phyloP scores from a whole-genome alignment of 2,888 invertebrate genomes.

The Coecobrya sp. region DNA sequence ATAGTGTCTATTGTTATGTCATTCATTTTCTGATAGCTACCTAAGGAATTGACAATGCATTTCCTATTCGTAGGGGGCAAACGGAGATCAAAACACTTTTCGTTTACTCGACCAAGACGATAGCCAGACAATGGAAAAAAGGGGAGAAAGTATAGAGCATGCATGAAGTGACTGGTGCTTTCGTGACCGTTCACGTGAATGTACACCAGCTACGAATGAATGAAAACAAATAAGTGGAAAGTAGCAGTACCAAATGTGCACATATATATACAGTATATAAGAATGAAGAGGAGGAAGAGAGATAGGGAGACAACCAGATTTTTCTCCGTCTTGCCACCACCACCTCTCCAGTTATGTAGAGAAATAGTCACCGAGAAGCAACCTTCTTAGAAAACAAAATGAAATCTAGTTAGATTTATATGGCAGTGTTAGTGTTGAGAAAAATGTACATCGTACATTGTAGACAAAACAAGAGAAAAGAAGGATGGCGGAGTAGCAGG shows the following conservation, averaged over 20 bases:
- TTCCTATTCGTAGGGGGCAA: slow-evolving; percentile 22
- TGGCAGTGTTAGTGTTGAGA: neutral
- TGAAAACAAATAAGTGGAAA: slow-evolving; percentile 50
- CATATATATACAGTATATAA: slow-evolving; percentile 23
- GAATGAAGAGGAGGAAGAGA: neutral
- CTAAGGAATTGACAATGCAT: neutral
- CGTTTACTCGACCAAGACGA: slow-evolving; percentile 9
- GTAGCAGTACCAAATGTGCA: slow-evolving; percentile 38
- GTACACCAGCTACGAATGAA: slow-evolving; percentile 4
- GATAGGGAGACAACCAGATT: neutral
- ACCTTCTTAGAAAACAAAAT: slow-evolving; percentile 57
- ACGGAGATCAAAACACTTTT: slow-evolving; percentile 41
- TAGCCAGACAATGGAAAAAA: neutral
- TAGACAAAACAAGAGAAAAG: neutral
- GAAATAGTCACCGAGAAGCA: neutral
- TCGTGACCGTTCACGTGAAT: neutral
- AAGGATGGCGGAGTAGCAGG: neutral
- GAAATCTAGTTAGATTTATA: slow-evolving; percentile 63
- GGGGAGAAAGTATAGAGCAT: neutral
- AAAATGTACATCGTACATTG: neutral
- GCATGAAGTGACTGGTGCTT: neutral
- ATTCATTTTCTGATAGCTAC: slow-evolving; percentile 29
- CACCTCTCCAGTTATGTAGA: neutral
- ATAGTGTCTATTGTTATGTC: slow-evolving; percentile 30
- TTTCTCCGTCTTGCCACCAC: slow-evolving; percentile 1